phyloP scores from a whole-genome alignment of 2,888 invertebrate genomes.

The Xestia c-nigrum region DNA sequence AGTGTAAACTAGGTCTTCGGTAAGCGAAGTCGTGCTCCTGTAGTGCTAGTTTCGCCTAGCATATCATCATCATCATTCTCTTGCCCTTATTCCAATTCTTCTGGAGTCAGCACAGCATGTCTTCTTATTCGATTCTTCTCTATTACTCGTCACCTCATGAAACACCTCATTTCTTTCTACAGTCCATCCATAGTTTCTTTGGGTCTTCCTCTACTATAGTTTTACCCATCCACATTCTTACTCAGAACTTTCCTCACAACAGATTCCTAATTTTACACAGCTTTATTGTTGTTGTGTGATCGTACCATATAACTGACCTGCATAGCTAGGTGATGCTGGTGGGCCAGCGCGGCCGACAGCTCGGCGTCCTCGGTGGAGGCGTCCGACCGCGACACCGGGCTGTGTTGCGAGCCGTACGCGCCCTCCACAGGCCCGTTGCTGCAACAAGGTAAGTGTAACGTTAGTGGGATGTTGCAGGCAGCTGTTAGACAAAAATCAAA shows the following conservation, averaged over 20 bases:
- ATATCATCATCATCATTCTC: neutral
- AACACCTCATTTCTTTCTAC: too few relatives aligned
- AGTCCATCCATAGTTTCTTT: too few relatives aligned
- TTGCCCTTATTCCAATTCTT: too few relatives aligned
- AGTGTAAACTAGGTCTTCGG: neutral
- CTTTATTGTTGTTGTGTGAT: neutral
- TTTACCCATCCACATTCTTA: too few relatives aligned
- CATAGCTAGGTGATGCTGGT: conserved; percentile 89
- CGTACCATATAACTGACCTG: conserved; percentile 77
- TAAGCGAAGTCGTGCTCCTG: neutral
- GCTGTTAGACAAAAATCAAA: neutral
- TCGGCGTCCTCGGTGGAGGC: conserved; percentile 90
- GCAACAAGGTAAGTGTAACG: conserved; percentile 70
- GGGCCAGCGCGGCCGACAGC: conserved; percentile 87
- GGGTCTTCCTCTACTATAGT: too few relatives aligned
- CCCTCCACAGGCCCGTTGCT: conserved; percentile 89
- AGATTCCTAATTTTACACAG: neutral
- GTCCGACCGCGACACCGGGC: conserved; percentile 89
- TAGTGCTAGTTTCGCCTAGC: neutral
- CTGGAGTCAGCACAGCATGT: too few relatives aligned
- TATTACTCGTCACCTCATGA: too few relatives aligned
- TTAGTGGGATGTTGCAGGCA: neutral
- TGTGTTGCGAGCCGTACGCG: conserved; percentile 89
- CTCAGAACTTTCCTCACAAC: too few relatives aligned
- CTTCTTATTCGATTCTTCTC: too few relatives aligned